Base-by-base conservation (phyloP, 2,797 vertebrate species). In the Protonibea diacanthus region DNA sequence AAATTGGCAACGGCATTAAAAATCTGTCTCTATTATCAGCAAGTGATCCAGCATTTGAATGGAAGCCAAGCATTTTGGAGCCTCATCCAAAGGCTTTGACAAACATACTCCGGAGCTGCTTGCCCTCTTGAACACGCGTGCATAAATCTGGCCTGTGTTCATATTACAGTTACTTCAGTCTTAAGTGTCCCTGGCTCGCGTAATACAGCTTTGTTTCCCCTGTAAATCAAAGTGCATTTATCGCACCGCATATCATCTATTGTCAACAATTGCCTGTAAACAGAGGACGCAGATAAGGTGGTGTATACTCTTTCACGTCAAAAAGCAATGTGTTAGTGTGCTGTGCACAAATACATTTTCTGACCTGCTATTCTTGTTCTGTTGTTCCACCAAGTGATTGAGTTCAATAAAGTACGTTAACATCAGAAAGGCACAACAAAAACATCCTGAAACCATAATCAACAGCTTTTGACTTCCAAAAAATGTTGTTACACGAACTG, bases 11-110 rank as follows among this genome's bases (percentile, higher is more conserved):
- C 68, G 1, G 72, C 72, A 61, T 74, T 40, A 80, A 80, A 88
- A 79, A 75, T 82, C 71, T 52, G 77, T 85, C 75, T 86, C 65
- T 65, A 65, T 89, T 88, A 87, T 88, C 83, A 76, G 75, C 42
- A 0, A 79, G 86, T 58, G 58, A 86, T 84, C 79, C 47, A 20
- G 70, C n/a, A 23, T 75, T 81, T 85, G 84, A 89, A 55, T 63
- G 13, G 14, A 13, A 66, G 87, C 87, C 87, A 88, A 76, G 74
- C 68, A 27, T 80, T 87, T 84, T 70, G 40, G 61, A 86, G 78
- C 57, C 70, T 81, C 83, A 67, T 85, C 81, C 82, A 79, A 78
- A 80, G 69, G 81, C 72, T 90, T 86, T 75, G 25, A 80, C 82
- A 84, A 86, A 85, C 82, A 84, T 42, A 66, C 85, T 76, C 48